These are phyloP conservation scores for Gasteruption jaculator DNA, from an alignment of 2,888 invertebrate species.

Conservation along the genomic window DNA sequence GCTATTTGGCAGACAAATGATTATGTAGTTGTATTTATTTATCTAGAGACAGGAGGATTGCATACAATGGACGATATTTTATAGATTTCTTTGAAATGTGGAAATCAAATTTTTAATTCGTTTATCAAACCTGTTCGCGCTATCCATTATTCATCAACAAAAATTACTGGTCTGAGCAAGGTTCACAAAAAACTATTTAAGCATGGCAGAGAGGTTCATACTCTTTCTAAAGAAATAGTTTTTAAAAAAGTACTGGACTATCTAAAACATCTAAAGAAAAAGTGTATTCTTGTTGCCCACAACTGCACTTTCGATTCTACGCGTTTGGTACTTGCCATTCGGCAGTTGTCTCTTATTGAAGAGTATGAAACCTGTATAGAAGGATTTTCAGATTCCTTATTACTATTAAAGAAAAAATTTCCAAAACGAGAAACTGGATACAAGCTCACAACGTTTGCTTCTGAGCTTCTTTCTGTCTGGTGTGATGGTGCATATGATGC, in stretches of 20 bases:
- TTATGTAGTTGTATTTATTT: conserved; percentile 10
- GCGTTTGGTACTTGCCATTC: conserved; percentile 6
- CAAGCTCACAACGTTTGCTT: conserved; percentile 7
- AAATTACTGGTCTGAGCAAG: conserved; percentile 12
- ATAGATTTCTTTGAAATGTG: conserved; percentile 14
- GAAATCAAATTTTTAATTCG: conserved; percentile 3
- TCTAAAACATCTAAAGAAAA: conserved; percentile 10
- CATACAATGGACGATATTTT: conserved; percentile 10
- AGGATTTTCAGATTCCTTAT: conserved; percentile 12
- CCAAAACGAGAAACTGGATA: conserved; percentile 3
- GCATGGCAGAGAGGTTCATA: conserved; percentile 9
- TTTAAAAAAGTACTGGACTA: conserved; percentile 7
- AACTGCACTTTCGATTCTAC: conserved; percentile 16
- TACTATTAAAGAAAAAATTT: conserved; percentile 5
- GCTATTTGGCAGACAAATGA: not conserved
- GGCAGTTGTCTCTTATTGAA: not conserved
- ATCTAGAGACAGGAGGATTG: conserved; percentile 14
- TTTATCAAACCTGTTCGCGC: conserved; percentile 13
- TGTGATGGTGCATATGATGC: conserved; percentile 8
- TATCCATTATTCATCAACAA: conserved; percentile 3
- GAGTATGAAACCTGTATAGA: conserved; percentile 1
- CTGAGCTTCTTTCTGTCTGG: conserved; percentile 4
- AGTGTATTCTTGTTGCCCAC: conserved; percentile 15
- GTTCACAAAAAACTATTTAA: conserved; percentile 8
- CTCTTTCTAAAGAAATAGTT: conserved; percentile 6